Conservation (phyloP, 2,888 invertebrate species). For the Drepana falcataria region DNA sequence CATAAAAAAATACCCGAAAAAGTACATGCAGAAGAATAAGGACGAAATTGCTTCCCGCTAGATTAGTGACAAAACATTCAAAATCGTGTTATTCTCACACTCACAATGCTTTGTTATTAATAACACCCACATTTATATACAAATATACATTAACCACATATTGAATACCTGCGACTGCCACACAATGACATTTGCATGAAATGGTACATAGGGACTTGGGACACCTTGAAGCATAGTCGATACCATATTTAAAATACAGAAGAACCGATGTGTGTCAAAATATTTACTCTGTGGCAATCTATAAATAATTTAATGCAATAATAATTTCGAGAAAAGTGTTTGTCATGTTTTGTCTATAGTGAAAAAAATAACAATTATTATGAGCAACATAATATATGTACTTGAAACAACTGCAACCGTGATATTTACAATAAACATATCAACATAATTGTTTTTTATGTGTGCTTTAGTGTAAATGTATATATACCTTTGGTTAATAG, state of each 20-base stretch:
- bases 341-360: too few species aligned
- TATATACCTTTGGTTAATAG: conserved; percentile 23
- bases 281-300: conserved; percentile 2
- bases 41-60: conserved; percentile 22
- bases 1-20: not conserved
- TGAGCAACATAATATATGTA: not conserved
- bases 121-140: conserved; percentile 8
- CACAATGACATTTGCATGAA: conserved; percentile 46
- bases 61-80: conserved; percentile 47
- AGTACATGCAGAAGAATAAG: conserved; percentile 33
- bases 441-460: conserved; percentile 1
- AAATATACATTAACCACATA: conserved; percentile 19
- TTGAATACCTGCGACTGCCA: conserved; percentile 16
- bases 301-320: not conserved
- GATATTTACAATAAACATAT: conserved; percentile 1
- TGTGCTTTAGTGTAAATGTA: conserved; percentile 5
- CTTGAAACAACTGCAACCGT: not conserved
- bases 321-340: too few species aligned
- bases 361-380: too few species aligned
- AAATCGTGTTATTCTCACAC: conserved; percentile 8
- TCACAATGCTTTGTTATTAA: conserved; percentile 12
- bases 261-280: conserved; percentile 22
- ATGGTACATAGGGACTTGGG: conserved; percentile 33
- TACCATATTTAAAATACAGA: conserved; percentile 13
- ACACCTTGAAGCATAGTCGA: conserved; percentile 21